Evolutionary conservation across 2,797 vertebrate genomes (phyloP).

Genomic region (Syngnathus acus): DNA sequence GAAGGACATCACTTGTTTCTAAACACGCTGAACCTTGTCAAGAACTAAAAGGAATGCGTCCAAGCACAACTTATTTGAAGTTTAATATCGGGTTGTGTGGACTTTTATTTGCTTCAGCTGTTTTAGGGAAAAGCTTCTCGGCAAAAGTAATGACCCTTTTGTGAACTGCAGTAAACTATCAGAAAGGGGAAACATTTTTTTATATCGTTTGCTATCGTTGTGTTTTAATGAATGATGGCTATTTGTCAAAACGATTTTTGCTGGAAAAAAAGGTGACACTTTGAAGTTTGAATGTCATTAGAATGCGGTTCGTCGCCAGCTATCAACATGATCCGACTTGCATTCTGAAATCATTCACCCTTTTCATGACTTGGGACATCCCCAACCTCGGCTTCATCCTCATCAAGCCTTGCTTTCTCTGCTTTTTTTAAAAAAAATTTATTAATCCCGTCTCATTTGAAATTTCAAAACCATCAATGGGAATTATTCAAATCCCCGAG

Average conservation of each 20-base stretch:
- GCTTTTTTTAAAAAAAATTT: constrained; percentile 57
- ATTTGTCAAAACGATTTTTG: constrained; percentile 33
- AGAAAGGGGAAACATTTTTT: constrained; percentile 8
- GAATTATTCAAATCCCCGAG: constrained; percentile 72
- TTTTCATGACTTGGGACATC: constrained; percentile 51
- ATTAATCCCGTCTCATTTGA: constrained; percentile 69
- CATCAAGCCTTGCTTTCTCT: constrained; percentile 35
- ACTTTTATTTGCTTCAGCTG: constrained; percentile 2
- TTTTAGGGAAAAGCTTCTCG: background rate
- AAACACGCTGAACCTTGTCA: constrained; percentile 5
- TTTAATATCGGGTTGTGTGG: background rate
- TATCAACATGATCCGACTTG: constrained; percentile 37
- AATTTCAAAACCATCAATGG: constrained; percentile 69
- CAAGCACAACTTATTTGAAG: constrained; percentile 1
- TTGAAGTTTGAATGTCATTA: constrained; percentile 48
- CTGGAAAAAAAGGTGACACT: constrained; percentile 29
- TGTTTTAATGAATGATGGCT: constrained; percentile 42
- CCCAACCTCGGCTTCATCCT: constrained; percentile 38
- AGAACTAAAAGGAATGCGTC: background rate
- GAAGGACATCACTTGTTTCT: constrained; percentile 4
- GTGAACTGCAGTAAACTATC: background rate
- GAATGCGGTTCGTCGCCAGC: constrained; percentile 27
- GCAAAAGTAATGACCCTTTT: background rate
- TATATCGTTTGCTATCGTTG: constrained; percentile 17
- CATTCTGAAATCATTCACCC: constrained; percentile 38